A percentile compares a stretch with the other conserved stretches of the same genome.
Conservation (phyloP, 2,797 vertebrate genomes). For the Melanogrammus aeglefinus region DNA sequence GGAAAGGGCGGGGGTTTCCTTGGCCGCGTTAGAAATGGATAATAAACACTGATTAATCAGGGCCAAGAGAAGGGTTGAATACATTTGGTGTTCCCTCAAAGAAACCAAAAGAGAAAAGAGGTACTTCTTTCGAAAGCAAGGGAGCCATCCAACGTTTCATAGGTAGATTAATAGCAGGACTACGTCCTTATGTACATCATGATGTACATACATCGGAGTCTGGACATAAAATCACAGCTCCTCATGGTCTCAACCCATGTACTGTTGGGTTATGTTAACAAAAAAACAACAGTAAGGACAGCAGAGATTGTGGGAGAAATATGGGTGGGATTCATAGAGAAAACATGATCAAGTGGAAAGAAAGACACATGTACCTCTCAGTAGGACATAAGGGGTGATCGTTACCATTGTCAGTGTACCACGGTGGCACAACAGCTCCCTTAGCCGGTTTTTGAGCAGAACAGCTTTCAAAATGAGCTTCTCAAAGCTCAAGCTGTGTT, state of each 20-base stretch:
- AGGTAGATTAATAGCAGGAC: not conserved
- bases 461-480: no score
- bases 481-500: no score
- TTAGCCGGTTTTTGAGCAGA: not conserved
- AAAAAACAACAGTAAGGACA: not conserved
- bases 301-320: not conserved
- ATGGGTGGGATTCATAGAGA: not conserved
- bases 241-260: no score
- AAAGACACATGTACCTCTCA: not conserved
- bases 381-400: not conserved
- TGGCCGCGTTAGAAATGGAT: constrained; percentile 41
- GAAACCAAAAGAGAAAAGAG: not conserved
- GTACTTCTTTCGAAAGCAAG: not conserved
- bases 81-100: not conserved
- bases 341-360: not conserved
- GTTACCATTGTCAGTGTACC: not conserved
- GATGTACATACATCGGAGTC: not conserved
- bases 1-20: constrained; percentile 32
- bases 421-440: not conserved
- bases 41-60: constrained; percentile 19
- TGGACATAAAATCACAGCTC: not conserved
- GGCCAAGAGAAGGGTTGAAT: not conserved
- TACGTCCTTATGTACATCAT: not conserved
- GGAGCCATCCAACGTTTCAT: not conserved
- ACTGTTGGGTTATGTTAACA: not conserved